Percentiles rank a stretch among this genome's conserved stretches.
These are phyloP conservation scores for Lanius ludovicianus DNA, from an alignment of 2,113 vertebrate species.

Conservation along the genomic window DNA sequence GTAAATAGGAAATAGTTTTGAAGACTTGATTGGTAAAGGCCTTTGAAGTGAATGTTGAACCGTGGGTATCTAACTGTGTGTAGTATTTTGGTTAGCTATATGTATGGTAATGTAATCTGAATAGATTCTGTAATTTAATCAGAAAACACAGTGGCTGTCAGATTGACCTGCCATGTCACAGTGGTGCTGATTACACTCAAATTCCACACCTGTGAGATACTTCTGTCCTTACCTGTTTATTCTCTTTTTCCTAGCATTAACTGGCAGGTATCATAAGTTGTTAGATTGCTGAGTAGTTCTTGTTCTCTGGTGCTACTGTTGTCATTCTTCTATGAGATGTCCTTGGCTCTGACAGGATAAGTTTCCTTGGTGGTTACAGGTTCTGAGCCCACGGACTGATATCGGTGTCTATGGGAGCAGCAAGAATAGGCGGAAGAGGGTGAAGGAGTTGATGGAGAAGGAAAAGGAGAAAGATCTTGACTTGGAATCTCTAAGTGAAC, in stretches of 20 bases:
- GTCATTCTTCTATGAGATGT: neutral
- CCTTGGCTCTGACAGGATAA: neutral
- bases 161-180: neutral
- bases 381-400: conserved; percentile 92
- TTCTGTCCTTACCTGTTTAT: neutral
- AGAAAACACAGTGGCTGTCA: neutral
- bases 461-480: conserved; percentile 89
- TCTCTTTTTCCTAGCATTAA: neutral
- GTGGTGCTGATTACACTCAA: neutral
- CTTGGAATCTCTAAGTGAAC: conserved; percentile 88
- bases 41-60: neutral
- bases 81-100: neutral
- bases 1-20: neutral
- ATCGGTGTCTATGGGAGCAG: conserved; percentile 96
- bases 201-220: accelerated
- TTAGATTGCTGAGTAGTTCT: neutral
- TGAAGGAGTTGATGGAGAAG: conserved; percentile 93
- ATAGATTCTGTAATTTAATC: neutral
- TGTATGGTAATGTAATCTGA: neutral
- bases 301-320: neutral
- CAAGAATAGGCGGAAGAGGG: conserved; percentile 90
- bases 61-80: neutral
- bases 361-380: conserved; percentile 70
- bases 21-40: neutral
- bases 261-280: neutral